These are phyloP conservation scores for Tychaedon coryphoeus DNA, from an alignment of 2,113 vertebrate genomes.

Conservation along the genomic window DNA sequence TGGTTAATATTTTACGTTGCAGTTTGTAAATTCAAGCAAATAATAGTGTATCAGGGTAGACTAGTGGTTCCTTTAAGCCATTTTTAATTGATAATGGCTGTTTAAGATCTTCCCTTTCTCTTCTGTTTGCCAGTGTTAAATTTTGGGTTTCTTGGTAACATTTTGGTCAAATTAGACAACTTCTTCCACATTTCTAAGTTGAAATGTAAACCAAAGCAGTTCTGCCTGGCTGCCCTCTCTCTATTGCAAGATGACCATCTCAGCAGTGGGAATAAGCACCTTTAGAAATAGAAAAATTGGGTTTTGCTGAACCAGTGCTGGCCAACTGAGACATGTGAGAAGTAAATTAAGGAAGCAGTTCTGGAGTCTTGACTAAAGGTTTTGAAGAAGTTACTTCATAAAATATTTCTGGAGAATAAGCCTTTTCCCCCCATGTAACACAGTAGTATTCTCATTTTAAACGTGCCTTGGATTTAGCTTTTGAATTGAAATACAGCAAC, in stretches of 20 bases:
- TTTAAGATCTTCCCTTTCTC: neutral
- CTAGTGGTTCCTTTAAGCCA: neutral
- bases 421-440: neutral
- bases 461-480: neutral
- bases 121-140: neutral
- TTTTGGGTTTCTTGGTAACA: neutral
- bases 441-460: neutral
- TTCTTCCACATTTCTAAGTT: neutral
- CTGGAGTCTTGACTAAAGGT: neutral
- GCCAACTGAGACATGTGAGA: neutral
- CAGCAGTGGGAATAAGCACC: neutral
- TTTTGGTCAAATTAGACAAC: neutral
- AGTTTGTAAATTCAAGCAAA: neutral
- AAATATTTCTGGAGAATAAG: neutral
- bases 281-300: neutral
- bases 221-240: neutral
- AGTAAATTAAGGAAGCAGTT: neutral
- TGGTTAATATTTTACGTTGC: neutral
- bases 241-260: neutral
- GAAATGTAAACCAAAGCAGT: neutral
- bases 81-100: neutral
- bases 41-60: neutral
- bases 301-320: neutral
- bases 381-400: neutral
- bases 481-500: neutral